A percentile compares a stretch with the other conserved stretches of the same genome.
Evolutionary conservation across 2,888 invertebrate species (phyloP).

Genomic region (Didymodactylos carnosus): DNA sequence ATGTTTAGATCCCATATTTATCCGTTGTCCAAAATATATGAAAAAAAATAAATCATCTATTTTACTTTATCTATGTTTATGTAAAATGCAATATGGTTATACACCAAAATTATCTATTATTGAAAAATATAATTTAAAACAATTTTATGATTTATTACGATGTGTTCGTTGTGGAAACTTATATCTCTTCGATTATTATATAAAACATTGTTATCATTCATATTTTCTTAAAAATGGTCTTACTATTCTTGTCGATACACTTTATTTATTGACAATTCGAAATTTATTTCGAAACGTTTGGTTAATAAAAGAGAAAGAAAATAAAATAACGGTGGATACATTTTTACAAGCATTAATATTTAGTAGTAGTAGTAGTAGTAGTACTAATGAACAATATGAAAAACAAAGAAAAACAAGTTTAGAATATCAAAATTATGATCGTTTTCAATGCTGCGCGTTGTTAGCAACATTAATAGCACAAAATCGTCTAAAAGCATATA

Average conservation of each 20-base stretch:
- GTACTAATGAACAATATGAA: too few relatives aligned
- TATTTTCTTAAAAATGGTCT: neutral
- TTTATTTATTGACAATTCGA: neutral
- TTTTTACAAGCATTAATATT: neutral
- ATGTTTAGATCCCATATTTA: neutral
- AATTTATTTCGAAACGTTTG: neutral
- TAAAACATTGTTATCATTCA: neutral
- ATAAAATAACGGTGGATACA: neutral
- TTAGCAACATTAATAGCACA: neutral
- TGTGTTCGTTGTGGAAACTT: neutral
- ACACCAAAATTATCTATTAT: neutral
- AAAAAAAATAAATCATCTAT: neutral
- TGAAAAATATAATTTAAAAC: neutral
- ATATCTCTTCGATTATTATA: neutral
- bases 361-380: neutral
- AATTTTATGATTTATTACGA: neutral
- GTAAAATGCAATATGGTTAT: neutral
- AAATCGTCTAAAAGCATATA: neutral
- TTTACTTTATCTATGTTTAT: neutral
- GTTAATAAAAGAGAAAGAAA: neutral
- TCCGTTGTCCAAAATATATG: neutral
- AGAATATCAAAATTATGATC: neutral
- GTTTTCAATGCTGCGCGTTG: neutral
- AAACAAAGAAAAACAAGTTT: too few relatives aligned
- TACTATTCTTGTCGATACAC: neutral